A percentile compares a stretch with the other conserved stretches of the same genome.
Conservation (phyloP, 1,140 invertebrate genomes). For the Solenopsis invicta region DNA sequence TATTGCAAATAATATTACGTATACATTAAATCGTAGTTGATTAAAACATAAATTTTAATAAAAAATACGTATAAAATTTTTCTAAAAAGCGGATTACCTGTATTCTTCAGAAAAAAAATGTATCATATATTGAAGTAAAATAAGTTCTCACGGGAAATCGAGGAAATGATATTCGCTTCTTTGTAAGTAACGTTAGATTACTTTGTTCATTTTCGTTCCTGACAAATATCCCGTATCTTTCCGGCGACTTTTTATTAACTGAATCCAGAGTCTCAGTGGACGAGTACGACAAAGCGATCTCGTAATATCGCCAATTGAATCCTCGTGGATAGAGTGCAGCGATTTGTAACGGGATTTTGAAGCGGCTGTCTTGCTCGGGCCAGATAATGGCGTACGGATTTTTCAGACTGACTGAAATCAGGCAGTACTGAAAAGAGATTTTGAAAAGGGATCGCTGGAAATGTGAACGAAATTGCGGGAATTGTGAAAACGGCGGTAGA, state of each 20-base stretch:
- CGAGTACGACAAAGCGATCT: constrained; percentile 65
- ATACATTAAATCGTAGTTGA: not conserved
- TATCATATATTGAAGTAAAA: not conserved
- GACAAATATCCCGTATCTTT: constrained; percentile 69
- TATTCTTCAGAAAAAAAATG: not conserved
- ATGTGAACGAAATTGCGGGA: constrained; percentile 29
- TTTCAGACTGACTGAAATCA: constrained; percentile 69
- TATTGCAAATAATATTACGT: not conserved
- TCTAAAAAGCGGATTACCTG: not conserved
- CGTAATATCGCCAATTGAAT: constrained; percentile 76
- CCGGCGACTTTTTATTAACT: constrained; percentile 64
- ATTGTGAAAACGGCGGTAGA: not conserved
- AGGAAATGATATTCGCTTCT: constrained; percentile 45
- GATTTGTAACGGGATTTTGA: constrained; percentile 75
- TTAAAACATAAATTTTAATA: not conserved
- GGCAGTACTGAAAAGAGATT: constrained; percentile 64
- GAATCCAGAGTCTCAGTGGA: constrained; percentile 30
- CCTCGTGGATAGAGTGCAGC: constrained; percentile 63
- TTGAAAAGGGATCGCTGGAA: constrained; percentile 63
- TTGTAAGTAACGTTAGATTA: constrained; percentile 57
- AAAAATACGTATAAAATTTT: not conserved
- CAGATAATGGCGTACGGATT: constrained; percentile 69
- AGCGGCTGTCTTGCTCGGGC: constrained; percentile 62
- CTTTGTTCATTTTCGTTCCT: constrained; percentile 50
- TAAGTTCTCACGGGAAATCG: constrained; percentile 21